A percentile compares a stretch with the other conserved stretches of the same genome.
Evolutionary conservation across 64 coral and sea anemone genomes (phyloP).

Genomic region (Actinia tenebrosa): DNA sequence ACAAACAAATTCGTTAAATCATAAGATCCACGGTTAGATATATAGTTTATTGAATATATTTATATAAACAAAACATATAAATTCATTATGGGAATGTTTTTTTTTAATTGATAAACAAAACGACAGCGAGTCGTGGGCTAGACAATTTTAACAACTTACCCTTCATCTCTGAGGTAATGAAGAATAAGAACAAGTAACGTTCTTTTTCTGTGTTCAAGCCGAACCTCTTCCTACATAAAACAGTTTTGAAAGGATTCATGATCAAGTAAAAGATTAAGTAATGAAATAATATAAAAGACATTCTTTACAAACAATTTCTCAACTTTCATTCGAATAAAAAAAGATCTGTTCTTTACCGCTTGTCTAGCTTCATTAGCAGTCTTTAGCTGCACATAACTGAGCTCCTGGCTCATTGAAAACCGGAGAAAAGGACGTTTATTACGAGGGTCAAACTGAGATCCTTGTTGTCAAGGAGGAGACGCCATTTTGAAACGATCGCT

Average conservation of each 20-base stretch:
- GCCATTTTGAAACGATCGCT: slow-evolving; percentile 48
- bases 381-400: slow-evolving; percentile 95
- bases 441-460: not conserved
- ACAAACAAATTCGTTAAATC: too few species aligned
- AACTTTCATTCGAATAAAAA: not conserved
- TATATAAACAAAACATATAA: too few species aligned
- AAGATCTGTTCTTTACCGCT: slow-evolving; percentile 38
- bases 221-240: slow-evolving; percentile 61
- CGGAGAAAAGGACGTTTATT: not conserved
- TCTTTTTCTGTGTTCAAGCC: slow-evolving; percentile 85
- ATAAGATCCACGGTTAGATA: too few species aligned
- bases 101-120: too few species aligned
- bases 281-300: not conserved
- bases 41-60: too few species aligned
- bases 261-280: too few species aligned
- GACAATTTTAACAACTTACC: slow-evolving; percentile 42
- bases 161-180: slow-evolving; percentile 76
- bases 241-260: not conserved
- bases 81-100: too few species aligned
- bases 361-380: slow-evolving; percentile 97
- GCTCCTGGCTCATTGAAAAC: slow-evolving; percentile 80
- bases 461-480: slow-evolving; percentile 25
- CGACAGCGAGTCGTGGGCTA: not conserved
- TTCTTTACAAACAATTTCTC: not conserved
- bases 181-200: slow-evolving; percentile 77